Evolutionary conservation across 2,113 vertebrate species (phyloP).

Genomic region (Bubalus kerabau): DNA sequence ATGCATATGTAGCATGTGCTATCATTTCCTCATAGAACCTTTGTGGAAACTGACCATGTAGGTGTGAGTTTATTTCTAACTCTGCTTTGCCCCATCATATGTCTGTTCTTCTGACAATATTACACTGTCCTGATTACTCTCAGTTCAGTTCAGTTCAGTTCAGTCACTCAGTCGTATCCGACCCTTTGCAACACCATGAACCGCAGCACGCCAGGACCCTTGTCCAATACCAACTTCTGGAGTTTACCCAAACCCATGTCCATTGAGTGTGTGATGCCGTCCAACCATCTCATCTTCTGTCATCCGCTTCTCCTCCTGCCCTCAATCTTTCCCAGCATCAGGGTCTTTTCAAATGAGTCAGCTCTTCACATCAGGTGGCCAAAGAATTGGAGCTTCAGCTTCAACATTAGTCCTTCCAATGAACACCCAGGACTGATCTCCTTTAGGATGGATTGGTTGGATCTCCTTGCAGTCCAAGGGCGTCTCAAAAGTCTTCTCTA

Average conservation of each 20-base stretch:
- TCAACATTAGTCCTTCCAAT: too few relatives aligned
- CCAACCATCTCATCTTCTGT: neutral
- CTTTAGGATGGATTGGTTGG: too few relatives aligned
- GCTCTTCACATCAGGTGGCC: too few relatives aligned
- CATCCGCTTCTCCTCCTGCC: accelerated
- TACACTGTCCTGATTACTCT: neutral
- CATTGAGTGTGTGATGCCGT: neutral
- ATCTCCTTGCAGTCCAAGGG: too few relatives aligned
- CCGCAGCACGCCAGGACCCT: neutral
- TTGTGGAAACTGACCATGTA: neutral
- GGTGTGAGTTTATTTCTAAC: neutral
- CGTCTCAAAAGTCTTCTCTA: too few relatives aligned
- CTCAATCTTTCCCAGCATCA: neutral
- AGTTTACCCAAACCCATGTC: neutral
- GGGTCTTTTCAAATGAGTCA: too few relatives aligned
- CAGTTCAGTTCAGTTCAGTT: neutral
- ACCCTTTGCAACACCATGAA: neutral
- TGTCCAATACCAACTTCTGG: neutral
- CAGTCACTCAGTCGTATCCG: accelerated
- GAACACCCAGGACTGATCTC: too few relatives aligned
- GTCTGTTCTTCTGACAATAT: neutral
- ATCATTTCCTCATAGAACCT: neutral
- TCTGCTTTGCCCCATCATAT: neutral
- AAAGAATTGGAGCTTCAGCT: too few relatives aligned
- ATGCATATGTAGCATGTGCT: neutral